Evolutionary conservation across 2,888 invertebrate species (phyloP).

Genomic region (Agrochola lychnidis): DNA sequence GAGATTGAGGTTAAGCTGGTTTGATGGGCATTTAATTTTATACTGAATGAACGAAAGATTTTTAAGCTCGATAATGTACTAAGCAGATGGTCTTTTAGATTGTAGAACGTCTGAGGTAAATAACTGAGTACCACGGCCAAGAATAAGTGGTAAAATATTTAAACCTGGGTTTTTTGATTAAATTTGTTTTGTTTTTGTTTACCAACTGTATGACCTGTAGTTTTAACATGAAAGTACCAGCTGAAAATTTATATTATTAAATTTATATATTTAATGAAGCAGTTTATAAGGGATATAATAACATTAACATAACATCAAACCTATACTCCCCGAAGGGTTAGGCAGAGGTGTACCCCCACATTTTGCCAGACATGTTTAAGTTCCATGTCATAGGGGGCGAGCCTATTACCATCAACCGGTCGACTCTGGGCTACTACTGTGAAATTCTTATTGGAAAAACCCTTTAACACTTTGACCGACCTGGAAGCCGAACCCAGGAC

Average conservation of each 20-base stretch:
- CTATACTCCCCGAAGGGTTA: neutral
- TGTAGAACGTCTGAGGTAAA: slow-evolving; percentile 1
- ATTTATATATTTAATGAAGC: neutral
- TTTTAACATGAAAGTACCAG: neutral
- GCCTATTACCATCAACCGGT: neutral
- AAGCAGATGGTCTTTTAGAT: slow-evolving; percentile 23
- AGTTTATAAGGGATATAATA: neutral
- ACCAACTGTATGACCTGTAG: neutral
- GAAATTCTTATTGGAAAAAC: neutral
- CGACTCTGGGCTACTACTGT: neutral
- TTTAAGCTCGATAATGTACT: slow-evolving; percentile 37
- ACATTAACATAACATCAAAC: neutral
- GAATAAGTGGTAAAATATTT: neutral
- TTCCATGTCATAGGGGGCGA: neutral
- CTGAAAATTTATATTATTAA: neutral
- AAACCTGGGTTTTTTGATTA: neutral
- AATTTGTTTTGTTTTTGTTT: neutral
- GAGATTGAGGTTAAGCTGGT: slow-evolving; percentile 52
- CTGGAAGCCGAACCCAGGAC: no score
- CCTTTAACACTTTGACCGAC: neutral
- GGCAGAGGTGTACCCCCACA: neutral
- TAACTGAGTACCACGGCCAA: neutral
- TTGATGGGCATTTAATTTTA: slow-evolving; percentile 57
- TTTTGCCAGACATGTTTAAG: neutral
- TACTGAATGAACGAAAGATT: slow-evolving; percentile 51